phyloP scores from a whole-genome alignment of 2,888 invertebrate genomes.

The Lasioglossum vierecki region DNA sequence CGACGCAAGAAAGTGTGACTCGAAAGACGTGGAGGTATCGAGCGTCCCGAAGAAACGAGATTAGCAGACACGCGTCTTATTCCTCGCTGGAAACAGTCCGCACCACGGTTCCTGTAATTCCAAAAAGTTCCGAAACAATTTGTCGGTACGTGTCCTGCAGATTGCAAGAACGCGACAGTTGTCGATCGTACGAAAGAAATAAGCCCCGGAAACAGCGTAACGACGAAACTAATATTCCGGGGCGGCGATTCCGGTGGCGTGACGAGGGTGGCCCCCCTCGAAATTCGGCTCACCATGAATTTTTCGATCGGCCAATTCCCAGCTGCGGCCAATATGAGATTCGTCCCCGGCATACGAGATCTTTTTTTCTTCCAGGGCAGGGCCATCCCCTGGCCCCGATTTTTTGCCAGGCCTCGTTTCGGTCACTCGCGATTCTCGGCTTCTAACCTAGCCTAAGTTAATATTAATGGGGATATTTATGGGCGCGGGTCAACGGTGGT shows the following conservation, averaged over 20 bases:
- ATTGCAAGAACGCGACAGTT: neutral
- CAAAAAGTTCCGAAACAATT: neutral
- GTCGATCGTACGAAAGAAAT: neutral
- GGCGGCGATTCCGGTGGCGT: neutral
- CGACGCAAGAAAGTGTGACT: conserved; percentile 54
- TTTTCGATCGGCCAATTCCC: conserved; percentile 81
- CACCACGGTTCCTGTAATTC: neutral
- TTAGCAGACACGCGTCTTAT: neutral
- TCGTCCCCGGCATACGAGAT: conserved; percentile 82
- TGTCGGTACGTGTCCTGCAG: neutral
- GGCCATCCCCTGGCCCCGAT: conserved; percentile 41
- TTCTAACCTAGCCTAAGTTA: conserved; percentile 81
- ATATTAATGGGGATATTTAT: conserved; percentile 84
- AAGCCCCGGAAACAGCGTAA: conserved; percentile 22
- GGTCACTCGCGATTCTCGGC: conserved; percentile 75
- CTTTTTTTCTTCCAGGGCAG: conserved; percentile 67
- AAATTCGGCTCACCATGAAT: conserved; percentile 76
- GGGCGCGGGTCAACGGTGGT: conserved; percentile 79
- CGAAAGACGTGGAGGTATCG: conserved; percentile 20
- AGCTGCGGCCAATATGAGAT: conserved; percentile 82
- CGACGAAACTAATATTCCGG: conserved; percentile 50
- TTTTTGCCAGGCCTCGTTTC: conserved; percentile 67
- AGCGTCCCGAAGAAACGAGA: neutral
- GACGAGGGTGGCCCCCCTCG: conserved; percentile 18
- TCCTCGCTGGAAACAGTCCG: neutral